phyloP scores from a whole-genome alignment of 2,888 invertebrate genomes.

The Drosophila fungiperda region DNA sequence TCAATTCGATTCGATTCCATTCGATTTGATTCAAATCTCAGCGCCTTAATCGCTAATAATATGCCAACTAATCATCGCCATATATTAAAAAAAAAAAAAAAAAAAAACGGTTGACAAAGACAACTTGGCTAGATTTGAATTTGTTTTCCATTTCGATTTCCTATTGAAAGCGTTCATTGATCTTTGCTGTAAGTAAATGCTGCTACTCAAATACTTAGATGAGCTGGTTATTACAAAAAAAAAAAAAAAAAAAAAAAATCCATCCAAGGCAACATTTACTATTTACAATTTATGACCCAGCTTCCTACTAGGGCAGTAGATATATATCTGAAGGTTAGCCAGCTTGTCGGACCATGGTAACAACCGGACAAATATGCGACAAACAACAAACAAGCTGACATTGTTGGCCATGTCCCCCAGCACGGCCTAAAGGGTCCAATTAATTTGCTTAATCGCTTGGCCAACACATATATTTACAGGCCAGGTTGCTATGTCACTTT shows the following conservation, averaged over 20 bases:
- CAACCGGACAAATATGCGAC: constrained; percentile 6
- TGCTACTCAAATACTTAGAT: constrained; percentile 28
- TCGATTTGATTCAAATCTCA: constrained; percentile 18
- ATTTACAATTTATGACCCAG: constrained; percentile 49
- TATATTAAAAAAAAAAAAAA: constrained; percentile 29
- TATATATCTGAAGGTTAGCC: constrained; percentile 48
- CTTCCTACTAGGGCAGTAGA: constrained; percentile 58
- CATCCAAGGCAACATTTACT: constrained; percentile 52
- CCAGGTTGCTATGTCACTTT: background rate
- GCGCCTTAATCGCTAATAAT: constrained; percentile 58
- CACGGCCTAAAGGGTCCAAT: constrained; percentile 10
- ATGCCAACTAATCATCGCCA: constrained; percentile 59
- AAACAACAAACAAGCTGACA: constrained; percentile 6
- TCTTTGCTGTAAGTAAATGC: constrained; percentile 49
- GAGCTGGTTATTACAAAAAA: constrained; percentile 28
- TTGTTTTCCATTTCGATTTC: constrained; percentile 65
- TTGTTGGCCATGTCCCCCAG: constrained; percentile 9
- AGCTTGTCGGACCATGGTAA: constrained; percentile 4
- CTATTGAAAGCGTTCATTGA: constrained; percentile 77
- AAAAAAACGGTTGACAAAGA: constrained; percentile 24
- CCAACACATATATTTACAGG: background rate
- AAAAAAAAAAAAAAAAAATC: constrained; percentile 7
- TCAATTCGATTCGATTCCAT: constrained; percentile 13
- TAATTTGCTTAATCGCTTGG: background rate
- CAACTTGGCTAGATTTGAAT: constrained; percentile 27